Base-by-base conservation (phyloP, 2,113 vertebrate species). In the Aramus guarauna region DNA sequence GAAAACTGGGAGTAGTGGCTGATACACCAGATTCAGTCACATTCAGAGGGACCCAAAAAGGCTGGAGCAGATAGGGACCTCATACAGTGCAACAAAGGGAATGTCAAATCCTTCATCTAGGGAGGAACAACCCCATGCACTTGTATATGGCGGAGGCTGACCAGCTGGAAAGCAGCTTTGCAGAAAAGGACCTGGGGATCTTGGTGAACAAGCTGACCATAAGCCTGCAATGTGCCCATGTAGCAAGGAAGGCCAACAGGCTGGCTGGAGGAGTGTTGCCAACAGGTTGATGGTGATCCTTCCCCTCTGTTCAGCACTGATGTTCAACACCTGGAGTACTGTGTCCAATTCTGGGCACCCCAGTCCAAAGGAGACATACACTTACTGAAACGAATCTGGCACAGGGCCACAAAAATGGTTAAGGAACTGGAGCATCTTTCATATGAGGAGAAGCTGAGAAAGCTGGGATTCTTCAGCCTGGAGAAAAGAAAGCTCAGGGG, bases 211-310 rank as follows among this genome's bases (percentile, higher is more conserved):
- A 68, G 39, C 14, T 73, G n/a, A 56, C 36, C 10, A 6, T 24
- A 63, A 73, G 7, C 17, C 36, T 73, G 12, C 41, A 56, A 17
- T 2, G 2, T 24, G 15, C 15, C 18, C 0, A 2, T 63, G 20
- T 34, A 29, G 12, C 24, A 74, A 74, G 41, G n/a, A 84, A 58
- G 15, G 4, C 11, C 10, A 47, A n/a, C 22, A 64, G 19, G 23
- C 30, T 53, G 17, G n/a, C 9, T 83, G 9, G 9, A 60, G 14
- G 8, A 50, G 6, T 15, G 32, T 29, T 75, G 32, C 8, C 12
- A 60, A 27, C 6, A 27, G 39, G 11, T 22, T 0, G 0, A 9
- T 30, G 27, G 9, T 24, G 39, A 48, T 53, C n/a, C 23, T 76
- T 81, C 15, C 6, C 20, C 34, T 94, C 37, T 59, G 10, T 12